Evolutionary conservation across 2,888 invertebrate genomes (phyloP).

Genomic region (Nipponacmea schrenckii): DNA sequence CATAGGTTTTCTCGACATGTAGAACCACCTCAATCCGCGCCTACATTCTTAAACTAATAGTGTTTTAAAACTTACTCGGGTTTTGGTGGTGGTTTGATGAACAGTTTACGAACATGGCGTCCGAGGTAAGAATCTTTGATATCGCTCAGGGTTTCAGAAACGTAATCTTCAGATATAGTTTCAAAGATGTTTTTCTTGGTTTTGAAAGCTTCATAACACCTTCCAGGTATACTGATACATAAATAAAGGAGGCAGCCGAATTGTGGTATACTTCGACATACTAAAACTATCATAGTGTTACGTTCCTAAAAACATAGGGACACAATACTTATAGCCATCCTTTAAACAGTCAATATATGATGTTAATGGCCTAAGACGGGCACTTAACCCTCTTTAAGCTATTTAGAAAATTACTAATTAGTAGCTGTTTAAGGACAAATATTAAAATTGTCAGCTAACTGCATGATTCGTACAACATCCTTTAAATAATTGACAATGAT

Average conservation of each 20-base stretch:
- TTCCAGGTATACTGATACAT: constrained; percentile 38
- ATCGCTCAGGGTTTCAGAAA: constrained; percentile 27
- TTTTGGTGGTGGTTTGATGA: constrained; percentile 24
- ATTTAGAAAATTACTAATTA: not conserved
- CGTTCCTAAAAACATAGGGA: not conserved
- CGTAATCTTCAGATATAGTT: constrained; percentile 27
- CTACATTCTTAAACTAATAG: no score
- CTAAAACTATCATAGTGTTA: not conserved
- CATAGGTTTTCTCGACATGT: no score
- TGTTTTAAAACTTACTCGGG: no score
- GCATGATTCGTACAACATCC: no score
- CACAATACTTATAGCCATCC: not conserved
- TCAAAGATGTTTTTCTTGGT: constrained; percentile 26
- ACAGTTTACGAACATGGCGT: constrained; percentile 34
- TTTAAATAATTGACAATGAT: not conserved
- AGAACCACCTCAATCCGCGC: no score
- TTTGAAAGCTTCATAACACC: constrained; percentile 29
- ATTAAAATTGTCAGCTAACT: no score
- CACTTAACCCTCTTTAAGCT: no score
- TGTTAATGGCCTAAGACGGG: no score
- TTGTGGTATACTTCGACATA: constrained; percentile 38
- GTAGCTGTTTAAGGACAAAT: no score
- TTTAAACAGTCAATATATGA: no score
- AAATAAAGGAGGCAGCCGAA: constrained; percentile 43
- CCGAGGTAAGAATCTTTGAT: constrained; percentile 37